These are phyloP conservation scores for Artemia sinica DNA, from an alignment of 2,888 invertebrate species.

Conservation along the genomic window DNA sequence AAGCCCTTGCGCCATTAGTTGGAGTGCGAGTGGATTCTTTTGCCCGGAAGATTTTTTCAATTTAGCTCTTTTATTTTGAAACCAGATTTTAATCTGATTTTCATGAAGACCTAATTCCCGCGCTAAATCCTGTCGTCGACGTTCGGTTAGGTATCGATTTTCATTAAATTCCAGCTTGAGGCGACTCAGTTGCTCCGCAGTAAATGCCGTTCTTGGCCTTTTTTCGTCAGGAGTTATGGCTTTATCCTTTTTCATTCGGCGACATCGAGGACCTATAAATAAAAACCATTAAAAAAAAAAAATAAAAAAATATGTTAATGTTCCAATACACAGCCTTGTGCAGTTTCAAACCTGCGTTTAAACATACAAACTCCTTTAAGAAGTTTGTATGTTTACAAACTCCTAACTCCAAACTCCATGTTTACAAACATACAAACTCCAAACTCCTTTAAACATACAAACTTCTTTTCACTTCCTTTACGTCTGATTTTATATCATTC, in stretches of 20 bases:
- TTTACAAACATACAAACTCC: too few species aligned
- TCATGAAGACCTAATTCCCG: constrained; percentile 79
- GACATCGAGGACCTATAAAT: constrained; percentile 41
- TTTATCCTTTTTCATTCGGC: constrained; percentile 33
- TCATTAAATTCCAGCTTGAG: constrained; percentile 84
- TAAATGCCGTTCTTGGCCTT: constrained; percentile 86
- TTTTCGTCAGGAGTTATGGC: constrained; percentile 52
- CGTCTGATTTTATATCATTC: too few species aligned
- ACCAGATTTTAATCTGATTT: constrained; percentile 94
- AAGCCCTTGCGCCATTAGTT: constrained; percentile 81
- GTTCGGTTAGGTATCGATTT: constrained; percentile 80
- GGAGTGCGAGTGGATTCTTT: constrained; percentile 65
- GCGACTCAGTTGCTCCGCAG: constrained; percentile 72
- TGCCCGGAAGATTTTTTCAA: constrained; percentile 78
- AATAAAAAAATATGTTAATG: too few species aligned
- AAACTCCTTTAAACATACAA: too few species aligned
- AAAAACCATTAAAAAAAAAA: too few species aligned
- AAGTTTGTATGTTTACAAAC: too few species aligned
- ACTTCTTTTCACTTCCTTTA: too few species aligned
- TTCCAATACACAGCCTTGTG: too few species aligned
- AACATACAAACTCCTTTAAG: too few species aligned
- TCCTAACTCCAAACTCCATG: too few species aligned
- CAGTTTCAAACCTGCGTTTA: too few species aligned
- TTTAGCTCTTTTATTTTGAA: constrained; percentile 79
- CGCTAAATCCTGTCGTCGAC: constrained; percentile 73